Evolutionary conservation across 2,888 invertebrate species (phyloP), one percentile per base, ranked within the genome.

Genomic region (Oxytorus armatus): DNA sequence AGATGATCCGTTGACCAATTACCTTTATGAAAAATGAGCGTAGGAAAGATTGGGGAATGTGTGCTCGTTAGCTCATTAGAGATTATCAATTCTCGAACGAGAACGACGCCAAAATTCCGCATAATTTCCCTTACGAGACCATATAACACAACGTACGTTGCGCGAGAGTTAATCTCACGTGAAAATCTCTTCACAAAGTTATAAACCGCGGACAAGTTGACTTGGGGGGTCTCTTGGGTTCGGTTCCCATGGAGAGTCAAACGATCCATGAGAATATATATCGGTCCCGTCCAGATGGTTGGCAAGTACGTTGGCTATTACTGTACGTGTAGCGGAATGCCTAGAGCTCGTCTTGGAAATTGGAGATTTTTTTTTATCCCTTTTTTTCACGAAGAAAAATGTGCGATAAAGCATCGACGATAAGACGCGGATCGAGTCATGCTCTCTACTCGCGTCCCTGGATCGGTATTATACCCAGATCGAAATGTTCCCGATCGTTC

Each of bases 361-460:
- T 76, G 42, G 57, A 68, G 39, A 80, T 72, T 61, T 74, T 69
- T 69, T 16, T 53, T 53, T n/a, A 42, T 1, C 7, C 25, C n/a
- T 69, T 5, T 65, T 3, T 51, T 18, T n/a, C 39, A 23, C n/a
- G 51, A 69, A 51, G 55, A 69, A 69, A 79, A 74, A 73, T 77
- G n/a, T 66, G 74, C 51, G 77, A 74, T 77, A 74, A 44, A 73
- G 47, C 68, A 53, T 59, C n/a, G 66, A 44, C 69, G 77, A 77
- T 74, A 74, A 81, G 69, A 69, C n/a, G 69, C 21, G 69, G 42
- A 80, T 68, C 76, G 78, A 55, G 76, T 73, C 79, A 47, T 73
- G 63, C 55, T 53, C 55, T 33, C 47, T 65, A 51, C 57, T 66
- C 61, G n/a, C 55, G 42, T 59, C 65, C 49, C 55, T n/a, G n/a